phyloP scores from a whole-genome alignment of 1,140 invertebrate species.

The Apis laboriosa region DNA sequence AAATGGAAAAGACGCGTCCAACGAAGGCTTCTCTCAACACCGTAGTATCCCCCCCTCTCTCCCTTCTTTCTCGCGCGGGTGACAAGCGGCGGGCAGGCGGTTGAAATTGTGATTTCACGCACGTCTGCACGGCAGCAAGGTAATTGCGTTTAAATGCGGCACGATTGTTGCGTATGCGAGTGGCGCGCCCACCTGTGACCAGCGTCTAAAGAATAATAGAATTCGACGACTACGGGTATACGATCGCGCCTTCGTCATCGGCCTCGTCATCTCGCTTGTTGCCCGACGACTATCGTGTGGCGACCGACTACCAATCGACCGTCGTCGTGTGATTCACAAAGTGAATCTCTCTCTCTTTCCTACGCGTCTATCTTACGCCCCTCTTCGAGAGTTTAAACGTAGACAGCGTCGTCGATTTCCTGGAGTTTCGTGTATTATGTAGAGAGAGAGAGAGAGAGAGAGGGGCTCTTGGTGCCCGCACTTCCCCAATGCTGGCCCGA shows the following conservation, averaged over 20 bases:
- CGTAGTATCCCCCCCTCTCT: neutral
- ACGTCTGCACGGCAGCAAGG: constrained; percentile 64
- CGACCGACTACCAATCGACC: constrained; percentile 46
- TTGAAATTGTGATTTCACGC: constrained; percentile 64
- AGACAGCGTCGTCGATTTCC: constrained; percentile 36
- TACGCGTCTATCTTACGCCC: too few species aligned
- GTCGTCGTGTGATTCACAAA: constrained; percentile 52
- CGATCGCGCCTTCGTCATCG: constrained; percentile 53
- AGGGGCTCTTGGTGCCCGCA: constrained; percentile 2
- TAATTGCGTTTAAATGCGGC: constrained; percentile 70
- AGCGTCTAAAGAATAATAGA: constrained; percentile 59
- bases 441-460: too few species aligned
- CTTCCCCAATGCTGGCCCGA: constrained; percentile 51
- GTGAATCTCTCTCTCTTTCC: too few species aligned
- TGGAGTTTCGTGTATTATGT: constrained; percentile 18
- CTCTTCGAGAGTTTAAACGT: too few species aligned
- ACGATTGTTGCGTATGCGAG: constrained; percentile 62
- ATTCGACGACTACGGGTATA: constrained; percentile 51
- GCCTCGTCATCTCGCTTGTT: constrained; percentile 55
- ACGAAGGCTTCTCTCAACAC: neutral
- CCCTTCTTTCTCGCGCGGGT: neutral
- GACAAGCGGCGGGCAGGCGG: constrained; percentile 40
- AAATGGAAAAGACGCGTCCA: too few species aligned
- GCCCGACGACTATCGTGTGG: constrained; percentile 49
- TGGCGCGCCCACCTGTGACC: constrained; percentile 60